Percentiles rank a stretch among this genome's conserved stretches.
These are phyloP conservation scores for Rhizomys pruinosus DNA, from an alignment of 2,113 vertebrate genomes.

Conservation along the genomic window DNA sequence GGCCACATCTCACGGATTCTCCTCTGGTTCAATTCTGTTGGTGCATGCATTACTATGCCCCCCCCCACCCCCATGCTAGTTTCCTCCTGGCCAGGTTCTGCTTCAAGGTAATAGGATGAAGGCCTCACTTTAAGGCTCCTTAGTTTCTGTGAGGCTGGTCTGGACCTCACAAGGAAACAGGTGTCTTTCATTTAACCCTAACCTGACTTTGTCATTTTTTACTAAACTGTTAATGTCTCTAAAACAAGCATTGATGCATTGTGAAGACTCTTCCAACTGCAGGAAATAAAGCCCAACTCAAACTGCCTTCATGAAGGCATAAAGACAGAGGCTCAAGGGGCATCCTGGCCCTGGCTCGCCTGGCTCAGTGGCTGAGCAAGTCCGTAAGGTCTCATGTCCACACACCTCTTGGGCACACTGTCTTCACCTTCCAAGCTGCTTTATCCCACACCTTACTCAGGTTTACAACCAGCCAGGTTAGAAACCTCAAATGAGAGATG, in stretches of 20 bases:
- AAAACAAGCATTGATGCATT: background rate
- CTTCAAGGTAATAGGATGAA: background rate
- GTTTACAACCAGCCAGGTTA: slow-evolving; percentile 4
- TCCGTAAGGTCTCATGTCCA: background rate
- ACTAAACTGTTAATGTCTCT: slow-evolving; percentile 15
- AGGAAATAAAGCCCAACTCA: background rate
- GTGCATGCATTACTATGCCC: too few relatives aligned
- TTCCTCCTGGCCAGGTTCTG: background rate
- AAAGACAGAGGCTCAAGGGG: background rate
- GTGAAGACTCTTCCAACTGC: background rate
- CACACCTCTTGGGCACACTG: background rate
- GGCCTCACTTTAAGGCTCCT: background rate
- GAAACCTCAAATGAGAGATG: background rate
- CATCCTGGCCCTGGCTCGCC: background rate
- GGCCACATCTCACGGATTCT: too few relatives aligned
- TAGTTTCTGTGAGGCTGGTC: background rate
- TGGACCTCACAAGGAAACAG: background rate
- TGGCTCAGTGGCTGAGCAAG: background rate
- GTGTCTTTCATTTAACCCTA: slow-evolving; percentile 5
- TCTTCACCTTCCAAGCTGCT: background rate
- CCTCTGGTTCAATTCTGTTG: background rate
- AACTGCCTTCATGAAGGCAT: background rate
- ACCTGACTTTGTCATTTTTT: background rate
- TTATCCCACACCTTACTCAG: background rate
- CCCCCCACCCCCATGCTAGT: too few relatives aligned